Evolutionary conservation across 2,113 vertebrate genomes (phyloP), one percentile per base, ranked within the genome.

Genomic region (Beaufortia kweichowensis): DNA sequence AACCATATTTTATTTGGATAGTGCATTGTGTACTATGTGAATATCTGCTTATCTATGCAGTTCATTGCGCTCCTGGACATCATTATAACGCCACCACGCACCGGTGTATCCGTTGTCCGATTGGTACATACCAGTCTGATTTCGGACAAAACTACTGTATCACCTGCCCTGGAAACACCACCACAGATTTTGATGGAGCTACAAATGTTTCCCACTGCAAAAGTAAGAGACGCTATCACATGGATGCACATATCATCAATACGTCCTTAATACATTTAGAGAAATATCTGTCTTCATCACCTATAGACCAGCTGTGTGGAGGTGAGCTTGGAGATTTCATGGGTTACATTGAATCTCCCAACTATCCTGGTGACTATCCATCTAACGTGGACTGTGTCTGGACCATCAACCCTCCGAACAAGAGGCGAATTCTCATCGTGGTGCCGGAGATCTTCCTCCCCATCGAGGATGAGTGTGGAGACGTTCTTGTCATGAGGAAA

Each of bases 401-500:
- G 97, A 96, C 87, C 77, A 98, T 99, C 85, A 98, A 94, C 86
- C 97, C 96, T 0, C 96, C 95, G 0, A 95, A 96, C 0, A 99
- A 99, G 86, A 95, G 97, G 62, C 94, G 96, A 35, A 98, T 99
- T 86, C 91, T 98, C 9, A 95, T 99, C 0, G 95, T 99, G 55
- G 97, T 99, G 67, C 97, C 97, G 3, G 97, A 99, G 88, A 99
- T 99, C 91, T 99, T 92, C 84, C 90, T 99, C 31, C 97, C 97
- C 4, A 95, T 98, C 68, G 97, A 99, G 83, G 97, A 99, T 0
- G 96, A 99, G 86, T 99, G 97, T 57, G 97, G 97, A 70, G 97
- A 99, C 88, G 98, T 95, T 84, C 86, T 99, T 83, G 97, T 99
- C 82, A 99, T 99, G 97, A 90, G 97, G 73, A 99, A 99, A 88